Evolutionary conservation across 2,888 invertebrate species (phyloP).

Genomic region (Athalia rosae): DNA sequence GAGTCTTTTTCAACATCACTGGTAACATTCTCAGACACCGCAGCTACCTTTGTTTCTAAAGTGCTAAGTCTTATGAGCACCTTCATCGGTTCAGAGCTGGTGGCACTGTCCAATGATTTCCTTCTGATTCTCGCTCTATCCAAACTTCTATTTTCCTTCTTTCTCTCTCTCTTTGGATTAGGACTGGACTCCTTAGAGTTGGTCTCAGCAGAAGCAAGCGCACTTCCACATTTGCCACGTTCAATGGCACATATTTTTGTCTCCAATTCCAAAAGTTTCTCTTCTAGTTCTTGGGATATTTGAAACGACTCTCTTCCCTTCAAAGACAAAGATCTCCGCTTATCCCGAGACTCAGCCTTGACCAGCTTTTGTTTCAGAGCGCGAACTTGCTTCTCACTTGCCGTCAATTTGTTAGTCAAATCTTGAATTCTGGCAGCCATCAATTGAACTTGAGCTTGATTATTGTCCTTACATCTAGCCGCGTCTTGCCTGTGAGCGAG

Average conservation of each 20-base stretch:
- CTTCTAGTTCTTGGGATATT: slow-evolving; percentile 88
- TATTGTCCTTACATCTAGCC: slow-evolving; percentile 79
- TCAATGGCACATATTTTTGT: slow-evolving; percentile 84
- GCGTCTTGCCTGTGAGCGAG: slow-evolving; percentile 85
- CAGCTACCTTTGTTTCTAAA: slow-evolving; percentile 85
- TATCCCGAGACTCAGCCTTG: slow-evolving; percentile 80
- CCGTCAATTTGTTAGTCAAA: slow-evolving; percentile 86
- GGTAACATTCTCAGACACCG: slow-evolving; percentile 72
- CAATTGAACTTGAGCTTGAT: slow-evolving; percentile 84
- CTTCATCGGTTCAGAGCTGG: slow-evolving; percentile 87
- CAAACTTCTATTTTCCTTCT: slow-evolving; percentile 60
- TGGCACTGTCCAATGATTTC: slow-evolving; percentile 87
- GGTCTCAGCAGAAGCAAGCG: slow-evolving; percentile 73
- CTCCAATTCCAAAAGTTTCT: slow-evolving; percentile 88
- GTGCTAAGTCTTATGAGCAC: slow-evolving; percentile 85
- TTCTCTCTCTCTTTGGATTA: slow-evolving; percentile 75
- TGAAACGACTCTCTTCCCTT: slow-evolving; percentile 89
- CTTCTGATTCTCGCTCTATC: slow-evolving; percentile 78
- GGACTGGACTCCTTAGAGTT: slow-evolving; percentile 76
- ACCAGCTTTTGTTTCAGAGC: slow-evolving; percentile 87
- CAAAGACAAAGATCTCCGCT: slow-evolving; percentile 86
- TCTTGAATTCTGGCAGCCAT: slow-evolving; percentile 91
- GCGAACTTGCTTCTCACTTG: slow-evolving; percentile 88
- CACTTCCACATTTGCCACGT: slow-evolving; percentile 72
- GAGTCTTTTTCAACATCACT: slow-evolving; percentile 69